Evolutionary conservation across 2,797 vertebrate genomes (phyloP), one percentile per base, ranked within the genome.

Genomic region (Coendou prehensilis): DNA sequence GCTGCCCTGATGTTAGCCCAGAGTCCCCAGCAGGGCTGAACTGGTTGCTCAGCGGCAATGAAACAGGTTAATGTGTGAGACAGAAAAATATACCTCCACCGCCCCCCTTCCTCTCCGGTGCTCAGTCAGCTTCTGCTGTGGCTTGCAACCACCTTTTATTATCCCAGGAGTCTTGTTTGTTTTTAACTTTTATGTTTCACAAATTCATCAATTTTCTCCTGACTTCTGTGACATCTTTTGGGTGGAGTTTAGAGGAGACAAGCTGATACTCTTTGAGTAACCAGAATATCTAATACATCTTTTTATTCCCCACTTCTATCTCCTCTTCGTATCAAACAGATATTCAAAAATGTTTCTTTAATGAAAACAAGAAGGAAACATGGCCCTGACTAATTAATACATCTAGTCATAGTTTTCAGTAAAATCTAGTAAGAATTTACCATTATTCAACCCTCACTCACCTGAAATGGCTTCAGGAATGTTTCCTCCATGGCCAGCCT

Each of bases 401-500:
- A 89, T 20, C 59, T 87, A 26, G n/a, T 76, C 91, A 86, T 2
- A 63, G 14, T 87, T 45, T 92, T 89, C 23, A 64, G 67, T 71
- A 95, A 93, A 95, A 30, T 79, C 23, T 56, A 63, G 3, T 47
- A 94, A 83, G 45, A 97, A 95, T 76, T 88, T 83, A 82, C 28
- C 20, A 61, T 80, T 30, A 81, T 59, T 85, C 69, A 82, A 78
- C 4, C 2, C 33, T 50, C 23, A 96, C 98, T 98, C 98, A 99
- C 99, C 99, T 99, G 99, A 98, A 99, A 99, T 0, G 99, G 99
- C 98, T 99, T 99, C 97, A 99, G 98, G 97, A 99, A 99, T 0
- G 99, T 99, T 98, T 99, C 99, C 96, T 99, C 99, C 99, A 99
- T 99, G 23, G 99, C 99, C 95, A 99, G 98, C 93, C 99, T 98